phyloP scores from a whole-genome alignment of 2,888 invertebrate genomes.

The Drosophila greeni region DNA sequence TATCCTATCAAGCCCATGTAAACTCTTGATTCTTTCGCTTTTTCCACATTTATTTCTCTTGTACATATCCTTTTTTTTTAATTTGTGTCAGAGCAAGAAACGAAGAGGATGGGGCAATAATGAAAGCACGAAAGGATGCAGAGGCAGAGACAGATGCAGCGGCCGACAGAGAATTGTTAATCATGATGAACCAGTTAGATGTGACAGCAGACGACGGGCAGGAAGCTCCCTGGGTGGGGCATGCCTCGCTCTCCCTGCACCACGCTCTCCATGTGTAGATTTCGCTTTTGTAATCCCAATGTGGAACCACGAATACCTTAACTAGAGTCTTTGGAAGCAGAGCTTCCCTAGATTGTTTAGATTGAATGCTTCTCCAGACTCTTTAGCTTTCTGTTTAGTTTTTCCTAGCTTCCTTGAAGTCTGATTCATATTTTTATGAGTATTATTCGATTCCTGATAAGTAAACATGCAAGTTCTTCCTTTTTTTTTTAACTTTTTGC shows the following conservation, averaged over 20 bases:
- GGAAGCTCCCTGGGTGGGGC: slow-evolving; percentile 2
- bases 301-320: not conserved
- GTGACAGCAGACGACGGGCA: slow-evolving; percentile 35
- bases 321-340: not conserved
- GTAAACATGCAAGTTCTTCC: too few relatives aligned
- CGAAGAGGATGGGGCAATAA: slow-evolving; percentile 11
- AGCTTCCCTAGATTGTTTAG: not conserved
- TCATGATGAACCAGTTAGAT: slow-evolving; percentile 70
- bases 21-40: not conserved
- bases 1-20: not conserved
- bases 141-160: not conserved
- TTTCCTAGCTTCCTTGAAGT: not conserved
- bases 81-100: slow-evolving; percentile 42
- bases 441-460: not conserved
- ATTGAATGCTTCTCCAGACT: not conserved
- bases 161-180: slow-evolving; percentile 52
- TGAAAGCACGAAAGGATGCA: slow-evolving; percentile 14
- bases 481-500: slow-evolving; percentile 27
- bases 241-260: not conserved
- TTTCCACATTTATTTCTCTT: slow-evolving; percentile 33
- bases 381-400: not conserved
- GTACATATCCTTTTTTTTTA: slow-evolving; percentile 47
- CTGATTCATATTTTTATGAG: too few relatives aligned
- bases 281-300: not conserved
- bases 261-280: not conserved